phyloP scores from a whole-genome alignment of 2,888 invertebrate genomes.

The Adelphocoris suturalis region DNA sequence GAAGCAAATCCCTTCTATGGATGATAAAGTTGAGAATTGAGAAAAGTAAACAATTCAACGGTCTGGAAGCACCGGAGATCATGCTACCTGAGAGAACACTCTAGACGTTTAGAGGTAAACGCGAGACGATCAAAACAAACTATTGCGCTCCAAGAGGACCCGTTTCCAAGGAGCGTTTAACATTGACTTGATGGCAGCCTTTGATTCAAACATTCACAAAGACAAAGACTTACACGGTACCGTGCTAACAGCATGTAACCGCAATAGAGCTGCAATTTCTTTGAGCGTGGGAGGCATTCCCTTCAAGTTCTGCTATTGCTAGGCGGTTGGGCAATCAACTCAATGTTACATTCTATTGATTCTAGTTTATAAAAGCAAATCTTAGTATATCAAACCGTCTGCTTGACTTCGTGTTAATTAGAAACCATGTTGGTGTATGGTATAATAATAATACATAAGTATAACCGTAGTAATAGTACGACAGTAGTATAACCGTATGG shows the following conservation, averaged over 20 bases:
- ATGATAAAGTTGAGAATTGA: too few relatives aligned
- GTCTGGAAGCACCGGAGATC: neutral
- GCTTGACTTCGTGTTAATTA: too few relatives aligned
- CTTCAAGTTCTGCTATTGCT: too few relatives aligned
- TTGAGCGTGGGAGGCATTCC: neutral
- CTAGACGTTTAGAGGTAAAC: neutral
- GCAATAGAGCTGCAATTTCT: neutral
- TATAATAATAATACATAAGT: too few relatives aligned
- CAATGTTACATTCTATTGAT: too few relatives aligned
- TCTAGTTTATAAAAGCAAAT: too few relatives aligned
- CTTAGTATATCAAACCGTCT: too few relatives aligned
- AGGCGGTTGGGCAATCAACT: too few relatives aligned
- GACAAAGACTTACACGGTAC: neutral
- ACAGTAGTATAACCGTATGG: too few relatives aligned
- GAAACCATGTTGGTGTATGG: too few relatives aligned
- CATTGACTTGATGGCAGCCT: neutral
- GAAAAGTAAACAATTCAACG: neutral
- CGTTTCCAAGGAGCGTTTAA: neutral
- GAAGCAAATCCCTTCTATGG: too few relatives aligned
- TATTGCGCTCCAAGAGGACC: neutral
- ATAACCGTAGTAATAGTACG: too few relatives aligned
- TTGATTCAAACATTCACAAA: neutral
- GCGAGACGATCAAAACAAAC: slow-evolving; percentile 18
- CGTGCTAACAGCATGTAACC: neutral
- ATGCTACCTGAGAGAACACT: neutral